Conservation (phyloP, 1,140 invertebrate genomes). For the Leptopilina clavipes region DNA sequence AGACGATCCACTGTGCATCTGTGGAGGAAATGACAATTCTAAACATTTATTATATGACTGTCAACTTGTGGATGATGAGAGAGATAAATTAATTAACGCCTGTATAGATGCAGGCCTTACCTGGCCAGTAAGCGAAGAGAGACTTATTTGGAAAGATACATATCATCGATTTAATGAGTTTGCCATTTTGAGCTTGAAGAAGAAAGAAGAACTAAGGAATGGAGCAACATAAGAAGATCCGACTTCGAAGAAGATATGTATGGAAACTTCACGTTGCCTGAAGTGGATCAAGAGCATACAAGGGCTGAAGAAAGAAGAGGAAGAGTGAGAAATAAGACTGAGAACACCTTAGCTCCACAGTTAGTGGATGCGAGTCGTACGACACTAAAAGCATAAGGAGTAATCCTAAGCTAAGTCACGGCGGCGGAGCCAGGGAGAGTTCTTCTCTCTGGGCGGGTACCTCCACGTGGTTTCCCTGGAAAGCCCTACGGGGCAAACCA, state of each 20-base stretch:
- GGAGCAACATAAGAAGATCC: no score
- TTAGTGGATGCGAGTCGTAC: background rate
- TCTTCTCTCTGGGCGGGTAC: background rate
- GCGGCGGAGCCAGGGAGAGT: background rate
- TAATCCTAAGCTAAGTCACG: background rate
- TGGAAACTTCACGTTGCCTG: no score
- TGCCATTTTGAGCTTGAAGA: no score
- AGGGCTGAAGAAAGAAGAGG: background rate
- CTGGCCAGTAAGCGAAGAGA: no score
- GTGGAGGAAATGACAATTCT: slow-evolving; percentile 37
- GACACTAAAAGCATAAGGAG: background rate
- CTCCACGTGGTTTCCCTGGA: background rate
- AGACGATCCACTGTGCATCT: background rate
- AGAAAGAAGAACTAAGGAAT: no score
- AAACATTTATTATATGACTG: slow-evolving; percentile 29
- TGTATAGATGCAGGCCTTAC: no score
- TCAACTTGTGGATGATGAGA: background rate
- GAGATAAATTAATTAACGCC: background rate
- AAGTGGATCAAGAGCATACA: no score
- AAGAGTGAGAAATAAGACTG: background rate
- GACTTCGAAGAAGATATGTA: no score
- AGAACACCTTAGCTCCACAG: background rate
- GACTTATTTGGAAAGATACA: no score
- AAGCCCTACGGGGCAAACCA: background rate
- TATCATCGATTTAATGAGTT: no score